Percentiles rank a stretch among this genome's conserved stretches.
These are phyloP conservation scores for Holacanthella duospinosa DNA, from an alignment of 2,888 invertebrate species.

Conservation along the genomic window DNA sequence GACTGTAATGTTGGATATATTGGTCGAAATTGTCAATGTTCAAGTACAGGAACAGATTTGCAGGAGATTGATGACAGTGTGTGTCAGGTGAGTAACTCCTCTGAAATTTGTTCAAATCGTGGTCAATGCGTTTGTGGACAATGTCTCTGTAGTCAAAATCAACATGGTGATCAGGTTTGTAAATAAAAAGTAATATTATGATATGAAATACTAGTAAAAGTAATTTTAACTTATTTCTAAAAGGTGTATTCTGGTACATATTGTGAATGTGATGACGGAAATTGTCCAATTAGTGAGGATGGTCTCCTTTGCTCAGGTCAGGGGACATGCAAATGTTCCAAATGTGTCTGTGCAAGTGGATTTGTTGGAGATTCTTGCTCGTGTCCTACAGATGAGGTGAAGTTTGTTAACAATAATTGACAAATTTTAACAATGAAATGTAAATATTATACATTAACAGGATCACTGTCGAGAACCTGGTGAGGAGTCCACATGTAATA, in stretches of 20 bases:
- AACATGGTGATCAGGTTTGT: background rate
- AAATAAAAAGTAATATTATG: background rate
- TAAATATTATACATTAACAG: background rate
- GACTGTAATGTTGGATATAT: background rate
- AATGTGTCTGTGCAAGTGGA: constrained; percentile 15
- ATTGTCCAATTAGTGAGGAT: background rate
- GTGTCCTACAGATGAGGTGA: constrained; percentile 11
- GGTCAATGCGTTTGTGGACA: constrained; percentile 13
- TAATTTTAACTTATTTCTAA: no score
- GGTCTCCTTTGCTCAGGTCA: constrained; percentile 11
- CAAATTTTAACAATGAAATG: background rate
- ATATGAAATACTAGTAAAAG: no score
- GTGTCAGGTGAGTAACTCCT: background rate
- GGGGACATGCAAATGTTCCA: constrained; percentile 19
- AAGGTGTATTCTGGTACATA: constrained; percentile 2
- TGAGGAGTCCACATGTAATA: background rate
- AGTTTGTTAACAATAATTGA: background rate
- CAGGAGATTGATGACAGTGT: constrained; percentile 5
- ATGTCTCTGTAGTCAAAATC: constrained; percentile 6
- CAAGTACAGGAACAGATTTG: background rate
- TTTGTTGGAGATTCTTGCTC: constrained; percentile 20
- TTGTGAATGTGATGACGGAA: constrained; percentile 11
- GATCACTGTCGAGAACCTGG: background rate
- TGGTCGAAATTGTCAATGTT: constrained; percentile 7
- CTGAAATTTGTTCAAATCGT: constrained; percentile 6